Conservation (phyloP, 2,113 vertebrate genomes). For the Narcine bancroftii region DNA sequence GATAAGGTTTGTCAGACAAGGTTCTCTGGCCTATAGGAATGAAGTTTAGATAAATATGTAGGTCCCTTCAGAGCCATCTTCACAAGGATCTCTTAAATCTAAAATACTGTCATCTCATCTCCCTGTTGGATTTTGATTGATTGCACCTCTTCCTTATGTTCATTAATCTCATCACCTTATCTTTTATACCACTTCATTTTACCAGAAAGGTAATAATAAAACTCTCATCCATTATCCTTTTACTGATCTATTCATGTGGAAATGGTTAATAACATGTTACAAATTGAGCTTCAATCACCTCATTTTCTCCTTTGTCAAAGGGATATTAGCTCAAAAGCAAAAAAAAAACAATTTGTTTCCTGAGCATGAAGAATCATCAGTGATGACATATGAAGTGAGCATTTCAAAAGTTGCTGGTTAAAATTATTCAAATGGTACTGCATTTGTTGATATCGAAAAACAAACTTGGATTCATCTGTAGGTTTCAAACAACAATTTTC, state of each 20-base stretch:
- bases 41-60: conserved; percentile 35
- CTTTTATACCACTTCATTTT: conserved; percentile 98
- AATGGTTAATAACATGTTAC: conserved; percentile 99
- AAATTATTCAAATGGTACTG: conserved; percentile 66
- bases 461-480: conserved; percentile 64
- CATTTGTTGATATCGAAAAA: conserved; percentile 68
- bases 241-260: conserved; percentile 90
- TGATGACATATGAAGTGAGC: conserved; percentile 54
- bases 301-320: conserved; percentile 79
- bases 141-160: conserved; percentile 87
- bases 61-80: conserved; percentile 21
- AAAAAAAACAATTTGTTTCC: conserved; percentile 52
- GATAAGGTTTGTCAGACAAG: conserved; percentile 37
- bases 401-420: conserved; percentile 68
- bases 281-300: conserved; percentile 99
- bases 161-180: conserved; percentile 99
- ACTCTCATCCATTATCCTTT: conserved; percentile 98
- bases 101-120: conserved; percentile 58
- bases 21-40: conserved; percentile 15
- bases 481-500: conserved; percentile 59
- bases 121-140: conserved; percentile 79
- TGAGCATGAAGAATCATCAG: conserved; percentile 2
- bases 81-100: conserved; percentile 54
- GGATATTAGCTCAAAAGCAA: conserved; percentile 70
- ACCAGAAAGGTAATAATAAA: conserved; percentile 98